Base-by-base conservation (phyloP, 2,113 vertebrate species). In the Hippolais icterina region DNA sequence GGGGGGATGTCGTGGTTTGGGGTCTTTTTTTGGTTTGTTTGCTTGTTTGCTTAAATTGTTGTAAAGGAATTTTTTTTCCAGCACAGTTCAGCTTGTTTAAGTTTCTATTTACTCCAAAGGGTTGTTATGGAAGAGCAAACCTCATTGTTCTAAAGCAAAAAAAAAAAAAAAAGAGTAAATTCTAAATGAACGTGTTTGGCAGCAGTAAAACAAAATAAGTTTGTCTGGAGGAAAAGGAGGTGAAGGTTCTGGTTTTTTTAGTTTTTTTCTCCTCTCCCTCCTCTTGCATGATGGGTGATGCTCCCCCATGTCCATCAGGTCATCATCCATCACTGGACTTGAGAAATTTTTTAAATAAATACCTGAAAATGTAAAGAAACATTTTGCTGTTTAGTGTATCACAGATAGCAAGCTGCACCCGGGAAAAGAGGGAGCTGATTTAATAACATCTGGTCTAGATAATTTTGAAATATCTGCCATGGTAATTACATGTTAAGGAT, bases 401-500 rank as follows among this genome's bases (percentile, higher is more conserved):
- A 50, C 44, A 75, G 24, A 33, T 28, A 44, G 4, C 21, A 66
- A 92, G 54, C 27, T 54, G 52, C n/a, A 21, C 24, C 41, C 41
- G 17, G 35, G 77, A 56, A 69, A 75, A 29, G 22, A 72, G 23
- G 19, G 47, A 63, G 39, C 15, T 52, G 44, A 54, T 83, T 89
- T 71, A 64, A 37, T 10, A 57, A 39, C 90, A 90, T 74, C 75
- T 95, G 88, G 20, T 82, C 59, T 60, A 76, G 78, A 84, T 77
- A 63, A 82, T 49, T 80, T n/a, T 93, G 69, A 79, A 78, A 22
- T 70, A 59, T 63, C 64, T 95, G 60, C 56, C 10, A 2, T 41
- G 87, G 68, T 88, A 86, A 91, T 94, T 88, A 68, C 47, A 54
- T 33, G 47, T 41, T 91, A 91, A 96, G 79, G 47, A 20, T 83